These are phyloP conservation scores for Melanotaenia pygmaea DNA, from an alignment of 2,797 vertebrate species.

Conservation along the genomic window DNA sequence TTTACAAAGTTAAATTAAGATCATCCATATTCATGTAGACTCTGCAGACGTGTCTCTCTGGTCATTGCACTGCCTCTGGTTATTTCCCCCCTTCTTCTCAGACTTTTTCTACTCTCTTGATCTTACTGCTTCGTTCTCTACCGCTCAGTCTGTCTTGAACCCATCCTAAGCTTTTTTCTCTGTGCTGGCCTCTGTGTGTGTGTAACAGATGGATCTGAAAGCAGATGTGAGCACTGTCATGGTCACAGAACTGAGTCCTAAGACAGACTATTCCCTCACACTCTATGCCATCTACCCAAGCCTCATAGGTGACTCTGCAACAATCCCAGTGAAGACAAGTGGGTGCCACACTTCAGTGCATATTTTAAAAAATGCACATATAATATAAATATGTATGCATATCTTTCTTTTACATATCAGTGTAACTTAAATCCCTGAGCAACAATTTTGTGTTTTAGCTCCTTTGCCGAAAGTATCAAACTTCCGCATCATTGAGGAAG, in stretches of 20 bases:
- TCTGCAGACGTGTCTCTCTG: not conserved
- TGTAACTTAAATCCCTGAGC: not conserved
- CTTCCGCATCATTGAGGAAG: slow-evolving; percentile 89
- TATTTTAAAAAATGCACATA: not conserved
- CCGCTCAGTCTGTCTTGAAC: not conserved
- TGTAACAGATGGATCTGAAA: slow-evolving; percentile 84
- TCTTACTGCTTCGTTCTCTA: slow-evolving; percentile 9
- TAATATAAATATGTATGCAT: not conserved
- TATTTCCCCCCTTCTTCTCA: not conserved
- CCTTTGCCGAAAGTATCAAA: slow-evolving; percentile 86
- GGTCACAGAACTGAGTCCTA: slow-evolving; percentile 83
- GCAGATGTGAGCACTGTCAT: slow-evolving; percentile 78
- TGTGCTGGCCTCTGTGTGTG: slow-evolving; percentile 10
- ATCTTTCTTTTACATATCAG: not conserved
- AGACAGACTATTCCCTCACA: slow-evolving; percentile 83
- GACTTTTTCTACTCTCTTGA: slow-evolving; percentile 10
- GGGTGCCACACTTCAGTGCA: slow-evolving; percentile 52
- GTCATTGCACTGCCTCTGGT: slow-evolving; percentile 11
- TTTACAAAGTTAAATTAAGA: slow-evolving; percentile 10
- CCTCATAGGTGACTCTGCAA: slow-evolving; percentile 78
- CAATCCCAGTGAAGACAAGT: slow-evolving; percentile 84
- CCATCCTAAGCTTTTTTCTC: not conserved
- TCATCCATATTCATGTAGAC: slow-evolving; percentile 6
- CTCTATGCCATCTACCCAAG: slow-evolving; percentile 85
- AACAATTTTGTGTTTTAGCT: slow-evolving; percentile 67